Evolutionary conservation across 2,888 invertebrate species (phyloP).

Genomic region (Hymenopus coronatus): DNA sequence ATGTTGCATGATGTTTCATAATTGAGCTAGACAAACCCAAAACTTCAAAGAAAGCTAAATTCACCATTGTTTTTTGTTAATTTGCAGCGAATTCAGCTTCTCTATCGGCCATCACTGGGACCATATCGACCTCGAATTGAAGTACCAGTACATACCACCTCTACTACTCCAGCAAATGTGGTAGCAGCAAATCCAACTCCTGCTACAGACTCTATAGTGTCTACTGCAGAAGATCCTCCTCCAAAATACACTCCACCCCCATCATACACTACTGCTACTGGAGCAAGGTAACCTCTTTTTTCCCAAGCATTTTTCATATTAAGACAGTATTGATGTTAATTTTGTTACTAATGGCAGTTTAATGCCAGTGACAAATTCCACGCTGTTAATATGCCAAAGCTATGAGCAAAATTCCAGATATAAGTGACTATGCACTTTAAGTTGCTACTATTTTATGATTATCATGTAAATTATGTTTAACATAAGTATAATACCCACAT

Average conservation of each 20-base stretch:
- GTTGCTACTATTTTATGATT: too few species aligned
- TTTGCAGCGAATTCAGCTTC: conserved; percentile 73
- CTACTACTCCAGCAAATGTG: conserved; percentile 36
- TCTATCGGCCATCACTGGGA: conserved; percentile 73
- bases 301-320: not conserved
- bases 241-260: conserved; percentile 94
- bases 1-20: too few species aligned
- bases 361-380: too few species aligned
- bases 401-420: too few species aligned
- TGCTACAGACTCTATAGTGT: conserved; percentile 29
- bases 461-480: too few species aligned
- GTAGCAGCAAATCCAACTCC: not conserved
- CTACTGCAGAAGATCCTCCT: conserved; percentile 69
- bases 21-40: not conserved
- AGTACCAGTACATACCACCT: conserved; percentile 38
- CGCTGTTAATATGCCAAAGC: too few species aligned
- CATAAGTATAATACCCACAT: too few species aligned
- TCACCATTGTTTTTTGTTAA: not conserved
- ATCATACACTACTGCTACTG: conserved; percentile 88
- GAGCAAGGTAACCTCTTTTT: conserved; percentile 54
- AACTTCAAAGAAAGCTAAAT: not conserved
- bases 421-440: too few species aligned
- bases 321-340: too few species aligned
- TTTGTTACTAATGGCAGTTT: too few species aligned
- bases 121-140: conserved; percentile 39